Evolutionary conservation across 1,140 invertebrate species (phyloP), one percentile per base, ranked within the genome.

Genomic region (Drosophila tsacasi): DNA sequence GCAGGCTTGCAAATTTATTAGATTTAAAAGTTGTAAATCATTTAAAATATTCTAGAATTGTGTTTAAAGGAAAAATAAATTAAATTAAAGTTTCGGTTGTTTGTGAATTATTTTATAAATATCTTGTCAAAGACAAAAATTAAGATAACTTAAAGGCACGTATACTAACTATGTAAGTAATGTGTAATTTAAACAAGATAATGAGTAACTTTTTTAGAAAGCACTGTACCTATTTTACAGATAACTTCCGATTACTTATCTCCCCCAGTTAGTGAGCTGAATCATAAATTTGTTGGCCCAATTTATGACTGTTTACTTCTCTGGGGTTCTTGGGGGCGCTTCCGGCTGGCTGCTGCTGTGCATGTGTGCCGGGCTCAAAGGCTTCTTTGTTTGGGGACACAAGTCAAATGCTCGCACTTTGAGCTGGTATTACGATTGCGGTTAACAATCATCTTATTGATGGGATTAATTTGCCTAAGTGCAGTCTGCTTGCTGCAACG

Each of bases 391-490:
- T n/a, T 44, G 35, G 27, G 42, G 59, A 59, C 62, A 49, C 54
- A 76, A 86, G 71, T 68, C 64, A 67, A 77, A 80, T 63, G 67
- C 59, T 68, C 64, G 72, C 71, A 52, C 54, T 74, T 65, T 40
- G 67, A 58, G 62, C 35, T 64, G 52, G 37, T 27, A 73, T 67
- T 67, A 58, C 47, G 66, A 49, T 49, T 63, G 62, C 19, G 69
- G 67, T 52, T 58, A 71, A 50, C 42, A 62, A 75, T 44, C 80
- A 82, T 78, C 79, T 79, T 40, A 39, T 55, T 81, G 63, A 85
- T 75, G 79, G 75, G 81, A 90, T 79, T 84, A 89, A 90, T 90
- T 89, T 89, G 74, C 74, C 68, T 89, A 90, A 89, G 84, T 90
- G 85, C 84, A 89, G 46, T 63, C 19, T 42, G 39, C 39, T 59